Base-by-base conservation (phyloP, 2,797 vertebrate species). In the Gadopsis bispinosus region DNA sequence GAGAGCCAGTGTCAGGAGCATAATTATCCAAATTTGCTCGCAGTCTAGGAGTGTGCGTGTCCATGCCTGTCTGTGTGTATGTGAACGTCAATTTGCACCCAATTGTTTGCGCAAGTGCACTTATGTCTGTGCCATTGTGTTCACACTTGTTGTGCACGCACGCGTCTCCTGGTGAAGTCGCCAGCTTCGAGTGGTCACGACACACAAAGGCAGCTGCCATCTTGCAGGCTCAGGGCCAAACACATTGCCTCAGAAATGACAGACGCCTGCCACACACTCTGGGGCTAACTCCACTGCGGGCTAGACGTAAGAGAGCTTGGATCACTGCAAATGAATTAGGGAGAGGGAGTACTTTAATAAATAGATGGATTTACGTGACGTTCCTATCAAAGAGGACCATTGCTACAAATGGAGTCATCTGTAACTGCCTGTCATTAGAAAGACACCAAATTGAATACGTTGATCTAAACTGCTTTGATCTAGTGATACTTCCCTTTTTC, bases 151-250 rank as follows among this genome's bases (percentile, higher is more conserved):
- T 54, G 72, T 71, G 75, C 58, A 12, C 26, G 53, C 74, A 83
- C 39, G n/a, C 14, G 61, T 89, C 86, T 90, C 83, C 78, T 48
- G 80, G 85, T 89, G 79, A 90, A 90, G 83, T 83, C 84, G 86
- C 79, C 47, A 71, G 81, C 74, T 87, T 88, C 76, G 60, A 93
- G 90, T 91, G 89, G 89, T 91, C 89, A 92, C 86, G 83, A 92
- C 83, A 68, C 84, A 91, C 80, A 88, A 83, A 89, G 61, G 84
- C 85, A 91, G 89, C 81, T 81, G 85, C 86, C 85, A 88, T 87
- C 81, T 81, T 81, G 74, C 80, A 69, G 85, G 86, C 88, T 90
- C 65, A 73, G 74, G 82, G 88, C 84, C 76, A 87, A 88, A 86
- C 79, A 75, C 89, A 83, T 33, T 77, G 81, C 83, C 81, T 85